Evolutionary conservation across 2,797 vertebrate species (phyloP).

Genomic region (Cirrhinus molitorella): DNA sequence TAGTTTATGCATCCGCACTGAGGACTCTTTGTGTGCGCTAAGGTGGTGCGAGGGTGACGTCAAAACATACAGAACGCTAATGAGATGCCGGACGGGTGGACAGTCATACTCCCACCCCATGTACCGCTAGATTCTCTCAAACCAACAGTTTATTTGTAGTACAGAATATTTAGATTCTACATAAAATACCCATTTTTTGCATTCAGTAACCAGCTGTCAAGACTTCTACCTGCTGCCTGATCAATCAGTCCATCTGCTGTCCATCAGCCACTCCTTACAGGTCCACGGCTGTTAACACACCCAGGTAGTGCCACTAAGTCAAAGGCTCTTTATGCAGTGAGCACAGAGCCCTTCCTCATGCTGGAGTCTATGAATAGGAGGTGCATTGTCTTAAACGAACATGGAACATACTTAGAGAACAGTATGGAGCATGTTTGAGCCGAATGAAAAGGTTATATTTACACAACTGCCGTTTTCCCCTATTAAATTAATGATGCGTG

Average conservation of each 20-base stretch:
- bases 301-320: slow-evolving; percentile 11
- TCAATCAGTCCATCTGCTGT: slow-evolving; percentile 14
- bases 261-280: slow-evolving; percentile 5
- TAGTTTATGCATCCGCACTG: slow-evolving; percentile 64
- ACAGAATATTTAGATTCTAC: slow-evolving; percentile 32
- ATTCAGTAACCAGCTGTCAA: neutral
- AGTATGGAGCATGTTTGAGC: neutral
- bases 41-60: slow-evolving; percentile 68
- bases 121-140: slow-evolving; percentile 52
- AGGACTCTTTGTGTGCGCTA: slow-evolving; percentile 71
- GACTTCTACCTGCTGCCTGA: neutral
- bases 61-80: slow-evolving; percentile 41
- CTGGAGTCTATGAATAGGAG: slow-evolving; percentile 24
- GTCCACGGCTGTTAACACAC: slow-evolving; percentile 11
- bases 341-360: slow-evolving; percentile 8
- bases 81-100: slow-evolving; percentile 57
- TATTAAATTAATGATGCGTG: neutral
- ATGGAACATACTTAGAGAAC: slow-evolving; percentile 13
- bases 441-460: slow-evolving; percentile 1
- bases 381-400: slow-evolving; percentile 11
- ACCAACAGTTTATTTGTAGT: slow-evolving; percentile 58
- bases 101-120: slow-evolving; percentile 57
- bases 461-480: neutral
- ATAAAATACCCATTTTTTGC: slow-evolving; percentile 31
- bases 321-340: slow-evolving; percentile 49